Base-by-base conservation (phyloP, 1,140 invertebrate genomes). In the Eubasilissa regina region DNA sequence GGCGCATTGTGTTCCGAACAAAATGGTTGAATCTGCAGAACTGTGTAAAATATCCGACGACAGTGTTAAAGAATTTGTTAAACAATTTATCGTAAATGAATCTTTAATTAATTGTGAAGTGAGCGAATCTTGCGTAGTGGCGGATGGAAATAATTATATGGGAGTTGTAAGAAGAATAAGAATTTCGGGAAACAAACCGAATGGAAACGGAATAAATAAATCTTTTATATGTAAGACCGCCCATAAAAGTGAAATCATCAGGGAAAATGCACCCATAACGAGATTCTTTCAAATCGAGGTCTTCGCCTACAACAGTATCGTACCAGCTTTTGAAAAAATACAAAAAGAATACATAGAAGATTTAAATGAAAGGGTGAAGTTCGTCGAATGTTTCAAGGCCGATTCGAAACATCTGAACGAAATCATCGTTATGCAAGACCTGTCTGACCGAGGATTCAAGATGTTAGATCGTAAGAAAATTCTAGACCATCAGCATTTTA, bases 361-460 rank as follows among this genome's bases (percentile, higher is more conserved):
- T 6, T 1, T 3, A 21, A 43, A 47, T 51, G 68, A 79, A 19
- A 62, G 51, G 12, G 51, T 64, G 25, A 48, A 53, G 58, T 68
- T 66, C n/a, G 48, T 70, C 13, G 19, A 70, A 21, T 70, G 58
- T 53, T 75, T 75, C 56, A 66, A 53, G 25, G 53, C 62, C 9
- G 7, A 15, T n/a, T 13, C 17, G 3, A 44, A 56, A 12, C 4
- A 66, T 3, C 44, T 66, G 6, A 43, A 79, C 7, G 78, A 79
- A 68, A 3, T 66, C 13, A 75, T 79, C 3, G n/a, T 75, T 4
- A 75, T 79, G 72, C 72, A 79, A 66, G 73, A 79, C 25, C 25
- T 79, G 7, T 19, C n/a, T n/a, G 10, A 17, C 19, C 44, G 55
- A 47, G 72, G 60, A 0, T 79, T 75, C 35, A 58, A 21, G 25